phyloP scores from a whole-genome alignment of 2,797 vertebrate species.

The Poecilia wingei region DNA sequence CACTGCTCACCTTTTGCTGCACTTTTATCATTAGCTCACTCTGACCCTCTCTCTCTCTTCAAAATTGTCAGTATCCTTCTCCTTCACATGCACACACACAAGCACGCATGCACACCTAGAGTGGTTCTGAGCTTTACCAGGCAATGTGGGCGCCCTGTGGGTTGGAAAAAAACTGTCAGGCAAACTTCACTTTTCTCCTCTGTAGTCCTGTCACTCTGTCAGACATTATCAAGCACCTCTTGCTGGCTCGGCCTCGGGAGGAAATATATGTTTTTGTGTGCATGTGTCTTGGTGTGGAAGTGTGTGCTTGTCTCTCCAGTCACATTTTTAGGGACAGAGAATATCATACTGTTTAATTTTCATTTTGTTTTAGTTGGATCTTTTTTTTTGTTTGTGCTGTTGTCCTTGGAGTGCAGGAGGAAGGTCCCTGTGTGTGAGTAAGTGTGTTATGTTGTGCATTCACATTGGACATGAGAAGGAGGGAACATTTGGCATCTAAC shows the following conservation, averaged over 20 bases:
- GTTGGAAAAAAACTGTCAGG: conserved; percentile 54
- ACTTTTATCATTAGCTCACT: conserved; percentile 53
- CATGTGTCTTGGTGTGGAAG: conserved; percentile 5
- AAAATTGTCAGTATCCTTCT: conserved; percentile 37
- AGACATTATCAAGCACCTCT: conserved; percentile 60
- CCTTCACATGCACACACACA: conserved; percentile 10
- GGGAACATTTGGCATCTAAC: conserved; percentile 74
- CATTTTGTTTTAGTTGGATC: not conserved
- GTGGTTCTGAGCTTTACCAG: conserved; percentile 44
- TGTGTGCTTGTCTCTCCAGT: conserved; percentile 11
- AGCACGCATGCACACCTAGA: conserved; percentile 31
- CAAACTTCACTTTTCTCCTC: conserved; percentile 58
- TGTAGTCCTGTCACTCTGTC: conserved; percentile 57
- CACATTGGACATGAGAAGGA: conserved; percentile 46
- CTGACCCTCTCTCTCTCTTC: conserved; percentile 23
- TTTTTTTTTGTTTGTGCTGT: not conserved
- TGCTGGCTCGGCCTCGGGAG: conserved; percentile 30
- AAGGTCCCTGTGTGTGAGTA: conserved; percentile 20
- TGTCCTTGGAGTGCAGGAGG: conserved; percentile 11
- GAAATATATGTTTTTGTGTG: conserved; percentile 8
- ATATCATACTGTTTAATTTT: conserved; percentile 21
- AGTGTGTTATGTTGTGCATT: conserved; percentile 22
- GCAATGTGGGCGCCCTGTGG: conserved; percentile 44
- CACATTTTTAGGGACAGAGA: conserved; percentile 9
- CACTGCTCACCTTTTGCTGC: conserved; percentile 46